Percentiles rank a stretch among this genome's conserved stretches.
These are phyloP conservation scores for Echinarachnius parma DNA, from an alignment of 53 echinoderm and acorn worm genomes.

Conservation along the genomic window DNA sequence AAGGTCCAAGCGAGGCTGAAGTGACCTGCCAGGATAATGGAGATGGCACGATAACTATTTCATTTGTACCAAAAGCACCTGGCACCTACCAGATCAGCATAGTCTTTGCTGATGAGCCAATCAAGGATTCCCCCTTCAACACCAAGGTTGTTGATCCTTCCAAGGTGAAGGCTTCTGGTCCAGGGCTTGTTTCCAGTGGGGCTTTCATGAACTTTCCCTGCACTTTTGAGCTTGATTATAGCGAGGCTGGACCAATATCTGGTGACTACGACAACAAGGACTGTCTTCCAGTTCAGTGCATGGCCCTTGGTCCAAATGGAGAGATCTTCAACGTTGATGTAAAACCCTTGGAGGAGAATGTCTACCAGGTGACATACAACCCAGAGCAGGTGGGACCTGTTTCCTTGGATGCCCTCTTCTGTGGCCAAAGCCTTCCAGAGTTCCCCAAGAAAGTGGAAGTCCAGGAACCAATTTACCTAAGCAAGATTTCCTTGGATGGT, in stretches of 20 bases:
- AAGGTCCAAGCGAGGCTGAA: conserved; percentile 93
- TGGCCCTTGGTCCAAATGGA: conserved; percentile 63
- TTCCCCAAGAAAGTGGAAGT: conserved; percentile 67
- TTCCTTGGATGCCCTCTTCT: conserved; percentile 73
- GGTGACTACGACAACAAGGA: conserved; percentile 40
- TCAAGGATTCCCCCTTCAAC: conserved; percentile 74
- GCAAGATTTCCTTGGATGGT: conserved; percentile 71
- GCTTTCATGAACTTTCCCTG: conserved; percentile 68
- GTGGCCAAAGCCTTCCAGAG: conserved; percentile 64
- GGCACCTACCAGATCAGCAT: conserved; percentile 90
- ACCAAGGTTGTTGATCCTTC: conserved; percentile 83
- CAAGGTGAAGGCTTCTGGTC: conserved; percentile 69
- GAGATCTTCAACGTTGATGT: conserved; percentile 39
- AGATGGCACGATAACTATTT: conserved; percentile 87
- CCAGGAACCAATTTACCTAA: conserved; percentile 75
- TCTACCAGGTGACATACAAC: conserved; percentile 69
- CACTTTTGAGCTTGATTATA: conserved; percentile 73
- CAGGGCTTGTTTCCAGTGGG: conserved; percentile 75
- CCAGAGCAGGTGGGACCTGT: conserved; percentile 73
- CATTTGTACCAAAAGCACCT: conserved; percentile 63
- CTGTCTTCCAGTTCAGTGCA: conserved; percentile 62
- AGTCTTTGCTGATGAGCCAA: conserved; percentile 80
- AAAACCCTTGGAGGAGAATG: conserved; percentile 55
- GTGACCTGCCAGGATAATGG: conserved; percentile 85
- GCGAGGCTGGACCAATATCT: conserved; percentile 69